Evolutionary conservation across 2,797 vertebrate species (phyloP).

Genomic region (Balearica regulorum): DNA sequence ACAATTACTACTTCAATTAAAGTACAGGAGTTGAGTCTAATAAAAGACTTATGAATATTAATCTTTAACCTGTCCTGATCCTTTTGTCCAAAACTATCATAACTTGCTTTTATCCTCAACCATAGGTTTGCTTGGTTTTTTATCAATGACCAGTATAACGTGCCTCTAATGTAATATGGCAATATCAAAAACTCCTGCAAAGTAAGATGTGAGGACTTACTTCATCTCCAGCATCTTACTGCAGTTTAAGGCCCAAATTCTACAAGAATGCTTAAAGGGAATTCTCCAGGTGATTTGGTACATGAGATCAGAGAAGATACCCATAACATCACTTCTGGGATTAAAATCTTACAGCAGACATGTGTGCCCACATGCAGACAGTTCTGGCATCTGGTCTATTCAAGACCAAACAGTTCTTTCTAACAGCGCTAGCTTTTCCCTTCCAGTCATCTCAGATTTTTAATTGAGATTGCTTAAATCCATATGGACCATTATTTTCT

Average conservation of each 20-base stretch:
- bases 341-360: background rate
- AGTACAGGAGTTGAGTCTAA: background rate
- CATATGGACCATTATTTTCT: background rate
- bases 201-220: background rate
- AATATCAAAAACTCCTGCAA: background rate
- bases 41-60: background rate
- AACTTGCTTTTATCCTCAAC: background rate
- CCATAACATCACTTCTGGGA: background rate
- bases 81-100: background rate
- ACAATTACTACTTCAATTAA: background rate
- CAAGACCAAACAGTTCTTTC: background rate
- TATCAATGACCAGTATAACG: background rate
- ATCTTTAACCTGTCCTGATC: background rate
- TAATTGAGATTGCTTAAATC: background rate
- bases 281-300: background rate
- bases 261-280: background rate
- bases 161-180: background rate
- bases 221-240: background rate
- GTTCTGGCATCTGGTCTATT: background rate
- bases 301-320: background rate
- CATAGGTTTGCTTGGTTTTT: background rate
- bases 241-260: background rate
- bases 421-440: background rate
- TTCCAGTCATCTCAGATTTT: background rate
- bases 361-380: background rate